Base-by-base conservation (phyloP, 1,140 invertebrate genomes). In the Leptestheria dahalacensis region DNA sequence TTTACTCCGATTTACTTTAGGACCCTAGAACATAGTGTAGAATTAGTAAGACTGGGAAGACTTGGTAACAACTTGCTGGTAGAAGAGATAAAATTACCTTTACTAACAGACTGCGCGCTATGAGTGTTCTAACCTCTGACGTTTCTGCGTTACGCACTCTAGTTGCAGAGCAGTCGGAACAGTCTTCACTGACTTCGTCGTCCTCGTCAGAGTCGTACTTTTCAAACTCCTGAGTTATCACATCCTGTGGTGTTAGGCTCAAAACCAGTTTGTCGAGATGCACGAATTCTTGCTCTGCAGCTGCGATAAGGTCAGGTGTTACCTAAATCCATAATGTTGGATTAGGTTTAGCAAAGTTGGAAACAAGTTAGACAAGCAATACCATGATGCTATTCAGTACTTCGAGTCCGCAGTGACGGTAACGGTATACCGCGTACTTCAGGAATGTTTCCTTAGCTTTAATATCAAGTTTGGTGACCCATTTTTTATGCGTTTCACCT, bases 371-470 rank as follows among this genome's bases (percentile, higher is more conserved):
- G 1, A 25, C 50, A 15, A 26, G 50, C 18, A 23, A 26, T 6
- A 60, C 48, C 0, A 28, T 18, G 18, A 23, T 21, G 0, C 41
- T 15, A 49, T 60, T 49, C 1, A 60, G n/a, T 3, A 21, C 24
- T 3, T 29, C 12, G 15, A 60, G 49, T 6, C 58, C 58, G 25
- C 21, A 26, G 3, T 48, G 48, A 41, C 46, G 48, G 29, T 51
- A 33, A 10, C 58, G 58, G 24, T 52, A 60, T 18, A 53, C 48
- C 15, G 58, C 49, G 51, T 60, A 60, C 23, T 23, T 15, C 15
- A 28, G 48, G 15, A 50, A 24, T 3, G 20, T 18, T 18, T 23
- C 23, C 10, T 48, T 28, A 0, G 49, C 12, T 18, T 50, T 15
- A 2, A 49, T 28, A 23, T 60, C 26, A 49, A 60, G 26, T 18